Evolutionary conservation across 2,113 vertebrate genomes (phyloP).

Genomic region (Pelobates fuscus): DNA sequence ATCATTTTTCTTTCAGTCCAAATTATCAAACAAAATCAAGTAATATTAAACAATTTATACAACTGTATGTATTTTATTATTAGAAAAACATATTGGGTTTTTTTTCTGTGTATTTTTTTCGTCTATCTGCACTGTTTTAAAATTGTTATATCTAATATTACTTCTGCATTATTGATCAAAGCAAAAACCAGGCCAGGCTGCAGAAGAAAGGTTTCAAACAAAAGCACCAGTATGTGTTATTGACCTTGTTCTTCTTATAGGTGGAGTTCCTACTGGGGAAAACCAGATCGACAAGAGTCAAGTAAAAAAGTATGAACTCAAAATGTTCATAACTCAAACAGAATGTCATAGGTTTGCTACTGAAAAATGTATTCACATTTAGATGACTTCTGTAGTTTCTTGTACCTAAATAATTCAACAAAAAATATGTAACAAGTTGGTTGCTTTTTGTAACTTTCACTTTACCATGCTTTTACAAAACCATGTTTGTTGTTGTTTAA

Average conservation of each 20-base stretch:
- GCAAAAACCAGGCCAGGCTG: background rate
- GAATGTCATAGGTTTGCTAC: background rate
- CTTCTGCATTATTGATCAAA: slow-evolving; percentile 2
- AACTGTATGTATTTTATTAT: no score
- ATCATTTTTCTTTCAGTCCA: no score
- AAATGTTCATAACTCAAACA: background rate
- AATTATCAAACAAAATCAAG: no score
- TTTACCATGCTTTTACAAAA: no score
- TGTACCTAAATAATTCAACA: no score
- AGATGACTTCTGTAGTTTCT: background rate
- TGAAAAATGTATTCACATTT: background rate
- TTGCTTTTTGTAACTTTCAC: no score
- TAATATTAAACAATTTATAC: no score
- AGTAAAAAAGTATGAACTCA: slow-evolving; percentile 3
- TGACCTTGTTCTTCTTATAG: slow-evolving; percentile 17
- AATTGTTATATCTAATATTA: background rate
- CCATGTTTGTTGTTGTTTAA: no score
- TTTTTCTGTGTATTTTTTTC: no score
- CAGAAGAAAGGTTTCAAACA: background rate
- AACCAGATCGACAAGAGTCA: background rate
- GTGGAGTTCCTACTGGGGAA: slow-evolving; percentile 7
- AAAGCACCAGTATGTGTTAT: background rate
- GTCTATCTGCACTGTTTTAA: background rate
- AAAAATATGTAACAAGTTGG: no score
- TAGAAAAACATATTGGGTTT: no score